Conservation (phyloP, 2,888 invertebrate genomes). For the Lamproptera curius region DNA sequence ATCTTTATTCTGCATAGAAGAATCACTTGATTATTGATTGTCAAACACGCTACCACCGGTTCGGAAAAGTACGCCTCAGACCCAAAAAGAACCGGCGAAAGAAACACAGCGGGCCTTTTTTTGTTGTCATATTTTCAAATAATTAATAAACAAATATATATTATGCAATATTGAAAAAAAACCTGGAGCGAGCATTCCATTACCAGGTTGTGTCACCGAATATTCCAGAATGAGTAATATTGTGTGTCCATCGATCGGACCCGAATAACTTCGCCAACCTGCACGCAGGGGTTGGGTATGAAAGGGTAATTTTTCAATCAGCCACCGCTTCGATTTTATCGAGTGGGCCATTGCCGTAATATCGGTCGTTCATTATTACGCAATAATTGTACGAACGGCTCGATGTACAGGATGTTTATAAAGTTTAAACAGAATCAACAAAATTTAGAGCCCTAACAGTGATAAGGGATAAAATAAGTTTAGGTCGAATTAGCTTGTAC, state of each 20-base stretch:
- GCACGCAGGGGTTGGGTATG: neutral
- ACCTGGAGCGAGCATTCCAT: no score
- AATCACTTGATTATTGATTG: no score
- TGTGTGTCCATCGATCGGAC: neutral
- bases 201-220: no score
- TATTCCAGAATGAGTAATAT: no score
- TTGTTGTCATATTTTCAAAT: no score
- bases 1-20: no score
- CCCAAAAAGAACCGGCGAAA: no score
- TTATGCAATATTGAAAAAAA: no score
- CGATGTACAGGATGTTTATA: slow-evolving; percentile 5
- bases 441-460: slow-evolving; percentile 35
- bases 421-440: slow-evolving; percentile 49
- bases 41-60: no score
- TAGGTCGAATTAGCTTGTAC: neutral
- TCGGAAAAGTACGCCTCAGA: no score
- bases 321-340: slow-evolving; percentile 12
- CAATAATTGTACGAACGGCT: slow-evolving; percentile 49
- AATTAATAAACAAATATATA: no score
- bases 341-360: slow-evolving; percentile 32
- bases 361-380: slow-evolving; percentile 39
- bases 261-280: neutral
- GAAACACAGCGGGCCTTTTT: no score
- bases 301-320: slow-evolving; percentile 10
- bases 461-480: neutral